These are phyloP conservation scores for Sitta europaea DNA, from an alignment of 2,113 vertebrate species.

Conservation along the genomic window DNA sequence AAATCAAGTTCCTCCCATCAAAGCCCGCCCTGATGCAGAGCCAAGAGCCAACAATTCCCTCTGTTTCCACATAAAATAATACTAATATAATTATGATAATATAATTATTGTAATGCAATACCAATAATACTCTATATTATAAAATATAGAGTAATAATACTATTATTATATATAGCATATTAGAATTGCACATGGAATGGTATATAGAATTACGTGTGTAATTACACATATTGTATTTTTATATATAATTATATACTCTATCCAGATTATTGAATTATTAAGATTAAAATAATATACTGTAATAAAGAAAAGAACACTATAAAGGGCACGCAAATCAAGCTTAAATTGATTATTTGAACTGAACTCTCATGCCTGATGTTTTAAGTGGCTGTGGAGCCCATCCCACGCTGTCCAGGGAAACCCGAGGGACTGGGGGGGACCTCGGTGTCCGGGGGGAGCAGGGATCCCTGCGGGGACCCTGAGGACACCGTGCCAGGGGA, in stretches of 20 bases:
- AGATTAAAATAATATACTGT: background rate
- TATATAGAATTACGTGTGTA: background rate
- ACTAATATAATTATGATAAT: background rate
- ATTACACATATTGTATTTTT: background rate
- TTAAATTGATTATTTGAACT: rapidly evolving
- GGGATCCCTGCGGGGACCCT: background rate
- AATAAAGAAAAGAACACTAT: background rate
- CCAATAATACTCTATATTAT: background rate
- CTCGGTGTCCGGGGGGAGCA: rapidly evolving
- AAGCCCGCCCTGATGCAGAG: background rate
- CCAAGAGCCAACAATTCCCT: background rate
- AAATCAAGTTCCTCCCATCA: background rate
- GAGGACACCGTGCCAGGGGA: rapidly evolving
- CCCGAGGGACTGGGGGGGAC: background rate
- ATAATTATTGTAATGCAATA: background rate
- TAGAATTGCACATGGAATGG: background rate
- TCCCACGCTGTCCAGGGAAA: background rate
- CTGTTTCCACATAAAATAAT: background rate
- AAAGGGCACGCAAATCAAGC: background rate
- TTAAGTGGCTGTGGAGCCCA: background rate
- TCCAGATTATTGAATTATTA: background rate
- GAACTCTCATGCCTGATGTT: rapidly evolving
- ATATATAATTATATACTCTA: background rate
- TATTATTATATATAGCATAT: background rate
- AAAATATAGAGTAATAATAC: background rate